Evolutionary conservation across 2,888 invertebrate species (phyloP), one percentile per base, ranked within the genome.

Genomic region (Eupeodes latifasciatus): DNA sequence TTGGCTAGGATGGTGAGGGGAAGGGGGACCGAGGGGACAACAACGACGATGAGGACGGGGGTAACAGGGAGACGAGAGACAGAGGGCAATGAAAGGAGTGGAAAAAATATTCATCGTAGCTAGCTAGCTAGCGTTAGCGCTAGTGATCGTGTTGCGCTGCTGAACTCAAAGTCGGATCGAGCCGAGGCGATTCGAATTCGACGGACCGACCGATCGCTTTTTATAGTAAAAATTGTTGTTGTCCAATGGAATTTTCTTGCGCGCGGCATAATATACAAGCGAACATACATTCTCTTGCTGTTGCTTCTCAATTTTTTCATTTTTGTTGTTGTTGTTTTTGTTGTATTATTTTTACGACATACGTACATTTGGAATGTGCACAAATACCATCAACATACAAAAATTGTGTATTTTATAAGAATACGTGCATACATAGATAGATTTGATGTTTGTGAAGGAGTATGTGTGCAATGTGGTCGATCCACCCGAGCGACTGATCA

Each of bases 181-280:
- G 61, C 53, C 72, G 57, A 74, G 55, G 40, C 80, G 36, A 74
- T 71, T 44, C 71, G 53, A 61, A 74, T 61, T 44, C 79, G 53
- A 61, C 19, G 1, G 53, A 61, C 27, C 27, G 27, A 27, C 80
- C 72, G 81, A 76, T 75, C 62, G 64, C 7, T 47, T 27, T 85
- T 85, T 81, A 75, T 85, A 76, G 69, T 66, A 83, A 53, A 77
- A 87, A 90, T 91, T 91, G 91, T 91, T 91, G 90, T 91, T 91
- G 91, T 88, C 75, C 81, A 90, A 90, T 87, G 90, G 91, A 91
- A 91, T 91, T 89, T 86, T 90, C 81, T 76, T 83, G 87, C 89
- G 87, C 89, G 81, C 81, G 81, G 88, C 81, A 85, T 64, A 84
- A 81, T 69, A 81, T 66, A 75, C 61, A 57, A 49, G 62, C 55